Evolutionary conservation across 2,113 vertebrate species (phyloP).

Genomic region (Rhombomys opimus): DNA sequence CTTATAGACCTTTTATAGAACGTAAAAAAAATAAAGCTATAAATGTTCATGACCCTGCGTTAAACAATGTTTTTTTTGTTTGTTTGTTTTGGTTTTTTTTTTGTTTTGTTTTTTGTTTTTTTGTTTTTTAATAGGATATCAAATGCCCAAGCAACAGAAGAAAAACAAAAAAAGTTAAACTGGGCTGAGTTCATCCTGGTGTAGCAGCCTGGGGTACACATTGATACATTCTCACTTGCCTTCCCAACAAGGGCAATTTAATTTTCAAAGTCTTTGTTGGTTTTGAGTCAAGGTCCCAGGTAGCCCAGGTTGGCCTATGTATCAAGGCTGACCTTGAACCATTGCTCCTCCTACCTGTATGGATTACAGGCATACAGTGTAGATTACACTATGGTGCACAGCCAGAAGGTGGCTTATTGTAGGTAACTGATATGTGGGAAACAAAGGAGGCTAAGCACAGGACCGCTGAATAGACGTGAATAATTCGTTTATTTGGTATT

Average conservation of each 20-base stretch:
- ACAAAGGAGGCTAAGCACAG: background rate
- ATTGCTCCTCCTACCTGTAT: background rate
- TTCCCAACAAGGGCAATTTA: background rate
- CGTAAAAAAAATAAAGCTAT: background rate
- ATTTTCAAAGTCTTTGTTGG: background rate
- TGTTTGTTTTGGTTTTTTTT: too few relatives aligned
- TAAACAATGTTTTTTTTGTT: background rate
- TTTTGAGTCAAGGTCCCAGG: too few relatives aligned
- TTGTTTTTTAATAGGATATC: background rate
- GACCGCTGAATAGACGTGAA: background rate
- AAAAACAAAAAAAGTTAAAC: background rate
- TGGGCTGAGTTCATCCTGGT: background rate
- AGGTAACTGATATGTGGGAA: background rate
- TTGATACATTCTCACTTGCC: background rate
- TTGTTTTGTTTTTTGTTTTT: too few relatives aligned
- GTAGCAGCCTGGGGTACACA: background rate
- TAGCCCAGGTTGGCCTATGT: background rate
- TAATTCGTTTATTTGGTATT: background rate
- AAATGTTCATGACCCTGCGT: background rate
- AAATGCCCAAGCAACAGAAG: background rate
- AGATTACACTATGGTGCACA: too few relatives aligned
- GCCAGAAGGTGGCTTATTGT: background rate
- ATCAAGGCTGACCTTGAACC: too few relatives aligned
- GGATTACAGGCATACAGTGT: background rate
- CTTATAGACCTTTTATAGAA: background rate